A percentile compares a stretch with the other conserved stretches of the same genome.
Conservation (phyloP, 2,797 vertebrate genomes). For the Sternotherus odoratus region DNA sequence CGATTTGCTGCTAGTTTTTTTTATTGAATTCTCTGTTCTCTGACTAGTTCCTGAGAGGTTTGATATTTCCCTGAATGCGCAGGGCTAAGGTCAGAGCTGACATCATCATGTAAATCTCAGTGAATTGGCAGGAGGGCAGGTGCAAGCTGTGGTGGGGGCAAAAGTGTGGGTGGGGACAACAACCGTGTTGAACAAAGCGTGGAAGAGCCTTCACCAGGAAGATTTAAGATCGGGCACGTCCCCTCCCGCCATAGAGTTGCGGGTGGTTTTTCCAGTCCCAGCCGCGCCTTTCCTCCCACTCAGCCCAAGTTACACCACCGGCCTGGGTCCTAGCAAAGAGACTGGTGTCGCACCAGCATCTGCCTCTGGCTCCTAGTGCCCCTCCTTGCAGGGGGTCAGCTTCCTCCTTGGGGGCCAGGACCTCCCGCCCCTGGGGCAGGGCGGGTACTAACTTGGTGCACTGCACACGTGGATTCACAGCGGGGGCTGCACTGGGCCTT, state of each 20-base stretch:
- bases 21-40: neutral
- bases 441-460: neutral
- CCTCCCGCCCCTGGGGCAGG: neutral
- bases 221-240: neutral
- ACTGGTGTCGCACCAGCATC: neutral
- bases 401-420: neutral
- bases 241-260: neutral
- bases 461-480: no score
- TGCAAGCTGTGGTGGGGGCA: no score
- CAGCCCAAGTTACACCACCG: no score
- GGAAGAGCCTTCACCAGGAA: neutral
- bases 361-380: neutral
- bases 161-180: neutral
- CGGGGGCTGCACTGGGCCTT: neutral
- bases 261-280: neutral
- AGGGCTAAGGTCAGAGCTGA: neutral
- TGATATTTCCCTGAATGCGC: neutral
- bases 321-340: neutral
- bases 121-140: neutral
- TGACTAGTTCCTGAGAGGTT: no score
- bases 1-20: neutral
- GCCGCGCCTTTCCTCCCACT: neutral
- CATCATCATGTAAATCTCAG: neutral
- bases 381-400: neutral
- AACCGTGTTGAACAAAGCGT: neutral